phyloP scores from a whole-genome alignment of 2,113 vertebrate species.

The Bothrops jararaca region DNA sequence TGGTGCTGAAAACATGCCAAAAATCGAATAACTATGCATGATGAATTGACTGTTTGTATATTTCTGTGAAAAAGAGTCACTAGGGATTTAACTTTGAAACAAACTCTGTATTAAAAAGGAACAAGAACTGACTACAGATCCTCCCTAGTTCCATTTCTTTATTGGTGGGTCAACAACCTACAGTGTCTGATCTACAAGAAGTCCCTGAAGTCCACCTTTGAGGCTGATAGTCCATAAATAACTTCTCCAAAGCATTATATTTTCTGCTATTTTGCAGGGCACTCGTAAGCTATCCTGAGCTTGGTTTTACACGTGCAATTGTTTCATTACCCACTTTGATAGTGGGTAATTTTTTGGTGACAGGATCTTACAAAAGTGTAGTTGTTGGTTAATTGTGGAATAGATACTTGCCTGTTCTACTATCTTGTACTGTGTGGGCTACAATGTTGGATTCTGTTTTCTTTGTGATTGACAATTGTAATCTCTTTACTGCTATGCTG shows the following conservation, averaged over 20 bases:
- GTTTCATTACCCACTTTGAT: not conserved
- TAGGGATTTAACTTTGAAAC: not conserved
- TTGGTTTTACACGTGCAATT: not conserved
- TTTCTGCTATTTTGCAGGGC: not conserved
- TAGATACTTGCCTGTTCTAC: not conserved
- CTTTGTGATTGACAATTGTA: not conserved
- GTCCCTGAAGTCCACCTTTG: not conserved
- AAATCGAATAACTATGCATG: not conserved
- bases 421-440: not conserved
- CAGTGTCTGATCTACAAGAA: not conserved
- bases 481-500: not conserved
- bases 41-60: not conserved
- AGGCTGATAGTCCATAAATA: not conserved
- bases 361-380: not conserved
- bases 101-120: conserved; percentile 3
- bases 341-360: not conserved
- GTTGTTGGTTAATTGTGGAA: not conserved
- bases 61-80: not conserved
- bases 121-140: not conserved
- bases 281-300: not conserved
- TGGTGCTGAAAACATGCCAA: not conserved
- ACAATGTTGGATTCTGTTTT: not conserved
- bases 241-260: not conserved
- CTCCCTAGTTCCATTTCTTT: not conserved
- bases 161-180: not conserved